Evolutionary conservation across 2,888 invertebrate genomes (phyloP).

Genomic region (Stenurella melanura): DNA sequence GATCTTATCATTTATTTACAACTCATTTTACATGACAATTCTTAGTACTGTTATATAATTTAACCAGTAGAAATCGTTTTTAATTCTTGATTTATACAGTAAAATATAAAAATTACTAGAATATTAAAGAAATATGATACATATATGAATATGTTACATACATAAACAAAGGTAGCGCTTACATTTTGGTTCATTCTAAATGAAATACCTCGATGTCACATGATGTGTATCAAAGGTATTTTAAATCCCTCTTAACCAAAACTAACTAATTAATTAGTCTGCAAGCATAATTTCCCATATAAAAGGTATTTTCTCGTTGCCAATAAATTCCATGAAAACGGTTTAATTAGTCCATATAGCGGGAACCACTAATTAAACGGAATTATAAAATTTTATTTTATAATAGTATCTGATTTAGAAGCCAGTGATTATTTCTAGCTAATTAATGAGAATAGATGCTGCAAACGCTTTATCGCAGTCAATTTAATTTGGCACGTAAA

Average conservation of each 20-base stretch:
- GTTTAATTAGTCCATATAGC: constrained; percentile 50
- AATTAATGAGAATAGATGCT: constrained; percentile 52
- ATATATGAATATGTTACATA: neutral
- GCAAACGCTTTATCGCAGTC: constrained; percentile 51
- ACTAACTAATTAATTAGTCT: neutral
- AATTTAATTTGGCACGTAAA: constrained; percentile 56
- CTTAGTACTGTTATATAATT: too few relatives aligned
- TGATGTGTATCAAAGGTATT: neutral
- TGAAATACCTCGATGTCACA: neutral
- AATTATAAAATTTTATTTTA: constrained; percentile 51
- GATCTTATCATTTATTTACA: too few relatives aligned
- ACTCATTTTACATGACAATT: too few relatives aligned
- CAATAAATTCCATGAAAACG: constrained; percentile 7
- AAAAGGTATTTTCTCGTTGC: neutral
- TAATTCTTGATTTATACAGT: too few relatives aligned
- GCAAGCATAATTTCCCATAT: neutral
- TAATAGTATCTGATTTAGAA: constrained; percentile 52
- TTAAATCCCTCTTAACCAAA: neutral
- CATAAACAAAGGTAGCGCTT: neutral
- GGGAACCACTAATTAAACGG: constrained; percentile 47
- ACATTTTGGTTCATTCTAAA: neutral
- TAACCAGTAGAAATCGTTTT: too few relatives aligned
- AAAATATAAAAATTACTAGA: neutral
- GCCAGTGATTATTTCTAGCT: constrained; percentile 51
- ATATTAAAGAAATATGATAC: neutral